These are phyloP conservation scores for Hypomecis punctinalis DNA, from an alignment of 2,888 invertebrate genomes.

Conservation along the genomic window DNA sequence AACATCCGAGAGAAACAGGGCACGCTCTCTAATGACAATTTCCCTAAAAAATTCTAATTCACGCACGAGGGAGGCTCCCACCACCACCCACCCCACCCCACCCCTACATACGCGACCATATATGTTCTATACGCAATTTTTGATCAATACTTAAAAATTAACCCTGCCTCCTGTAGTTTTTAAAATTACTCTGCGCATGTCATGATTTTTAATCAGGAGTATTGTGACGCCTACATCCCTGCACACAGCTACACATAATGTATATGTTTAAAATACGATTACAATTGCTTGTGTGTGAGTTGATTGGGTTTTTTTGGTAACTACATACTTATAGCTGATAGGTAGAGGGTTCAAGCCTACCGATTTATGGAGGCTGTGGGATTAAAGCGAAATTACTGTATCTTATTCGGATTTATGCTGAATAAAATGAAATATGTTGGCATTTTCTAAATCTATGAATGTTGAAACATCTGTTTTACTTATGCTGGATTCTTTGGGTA, in stretches of 20 bases:
- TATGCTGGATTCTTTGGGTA: not conserved
- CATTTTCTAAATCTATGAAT: conserved; percentile 26
- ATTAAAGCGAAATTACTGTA: conserved; percentile 36
- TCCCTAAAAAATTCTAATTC: conserved; percentile 78
- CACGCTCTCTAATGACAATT: conserved; percentile 73
- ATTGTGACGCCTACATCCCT: conserved; percentile 69
- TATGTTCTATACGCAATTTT: conserved; percentile 79
- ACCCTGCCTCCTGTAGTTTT: conserved; percentile 83
- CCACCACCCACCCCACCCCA: conserved; percentile 38
- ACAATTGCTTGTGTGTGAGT: conserved; percentile 46
- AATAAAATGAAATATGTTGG: conserved; percentile 33
- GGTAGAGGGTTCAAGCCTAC: conserved; percentile 28
- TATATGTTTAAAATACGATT: conserved; percentile 45
- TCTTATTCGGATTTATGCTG: conserved; percentile 34
- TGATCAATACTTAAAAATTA: conserved; percentile 86
- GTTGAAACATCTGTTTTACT: not conserved
- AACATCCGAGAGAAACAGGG: conserved; percentile 35
- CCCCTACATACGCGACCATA: conserved; percentile 43
- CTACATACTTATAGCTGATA: conserved; percentile 43
- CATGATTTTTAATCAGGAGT: conserved; percentile 84
- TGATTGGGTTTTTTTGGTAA: conserved; percentile 50
- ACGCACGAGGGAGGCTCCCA: conserved; percentile 60
- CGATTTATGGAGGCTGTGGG: conserved; percentile 34
- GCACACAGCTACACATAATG: conserved; percentile 39
- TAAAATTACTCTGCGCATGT: conserved; percentile 84